Base-by-base conservation (phyloP, 92 coral and sea anemone species). In the Porites lobata region DNA sequence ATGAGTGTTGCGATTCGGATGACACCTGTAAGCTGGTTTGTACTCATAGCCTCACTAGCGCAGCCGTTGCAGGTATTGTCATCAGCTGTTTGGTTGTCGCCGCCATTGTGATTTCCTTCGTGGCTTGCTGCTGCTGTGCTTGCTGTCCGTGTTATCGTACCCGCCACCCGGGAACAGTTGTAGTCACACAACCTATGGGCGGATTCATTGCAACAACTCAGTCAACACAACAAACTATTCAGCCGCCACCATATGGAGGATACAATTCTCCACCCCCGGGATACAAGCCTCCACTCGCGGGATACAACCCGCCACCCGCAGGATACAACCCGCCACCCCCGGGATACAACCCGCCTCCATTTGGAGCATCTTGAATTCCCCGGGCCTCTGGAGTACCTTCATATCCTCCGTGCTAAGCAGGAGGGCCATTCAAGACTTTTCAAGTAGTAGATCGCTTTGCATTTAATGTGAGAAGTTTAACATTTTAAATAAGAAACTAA, bases 101-200 rank as follows among this genome's bases (percentile, higher is more conserved):
- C 52, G 61, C 47, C 29, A 32, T 82, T 7, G 50, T 82, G 5
- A 12, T 57, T 58, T 70, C 61, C 7, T 2, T 82, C 11, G 78
- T 59, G 38, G 18, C 69, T 19, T 82, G 78, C 20, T 71, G 12
- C 18, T 82, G 43, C 15, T 82, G 86, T 70, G 78, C 70, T n/a
- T 70, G 86, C 7, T 82, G 86, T 15, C 86, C 86, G 32, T 70
- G 2, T 20, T 82, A 82, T 69, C 76, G 86, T 62, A 10, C 43
- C 8, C 69, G 86, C 15, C 32, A 73, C 3, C 12, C 69, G 8
- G 86, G 86, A 10, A 6, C 56, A 52, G 78, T 82, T 9, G 17
- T 82, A 3, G 10, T 51, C 7, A 54, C 65, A 29, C 86, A 56
- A 10, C 61, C 61, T 3, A 56, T 56, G 61, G 61, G 61, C 4